Base-by-base conservation (phyloP, 1,140 invertebrate genomes). In the Aricia agestis region DNA sequence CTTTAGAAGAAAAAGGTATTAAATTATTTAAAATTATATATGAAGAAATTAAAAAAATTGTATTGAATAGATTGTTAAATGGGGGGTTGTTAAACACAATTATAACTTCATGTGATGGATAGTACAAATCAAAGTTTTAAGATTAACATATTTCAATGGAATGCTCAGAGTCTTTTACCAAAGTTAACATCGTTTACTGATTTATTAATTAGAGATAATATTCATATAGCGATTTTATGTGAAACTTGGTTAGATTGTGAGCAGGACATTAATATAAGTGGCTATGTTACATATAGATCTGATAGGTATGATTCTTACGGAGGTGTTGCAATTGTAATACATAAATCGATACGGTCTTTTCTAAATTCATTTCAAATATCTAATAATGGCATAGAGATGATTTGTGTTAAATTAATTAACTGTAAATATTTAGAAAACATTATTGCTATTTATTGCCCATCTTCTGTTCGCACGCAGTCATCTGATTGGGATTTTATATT, bases 401-500 rank as follows among this genome's bases (percentile, higher is more conserved):
- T 72, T 15, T 41, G 68, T 59, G 67, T 74, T 10, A 71, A 72
- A 69, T 67, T 76, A 61, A 13, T 69, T 7, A 76, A 76, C 58
- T 72, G 68, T 69, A 69, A 68, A 41, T 10, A 19, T 45, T n/a
- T 79, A 3, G 66, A 76, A 70, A 74, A 79, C 63, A 45, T 75
- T 17, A 42, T 79, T 9, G 58, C 74, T 17, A 15, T 79, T 58
- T 76, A 80, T 65, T 78, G 72, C 71, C 74, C 76, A 11, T 71
- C 74, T 6, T 70, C 65, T n/a, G 31, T 75, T 61, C 68, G 42
- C 66, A 76, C 76, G 66, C 66, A 5, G 68, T 19, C 25, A 41
- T 2, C 72, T 32, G 74, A 81, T 66, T 81, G 78, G 80, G 70
- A 78, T 57, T 18, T 67, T 13, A 10, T 82, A 41, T 82, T 80